Percentiles rank a stretch among this genome's conserved stretches.
Conservation (phyloP, 2,113 vertebrate species). For the Callorhinus ursinus region DNA sequence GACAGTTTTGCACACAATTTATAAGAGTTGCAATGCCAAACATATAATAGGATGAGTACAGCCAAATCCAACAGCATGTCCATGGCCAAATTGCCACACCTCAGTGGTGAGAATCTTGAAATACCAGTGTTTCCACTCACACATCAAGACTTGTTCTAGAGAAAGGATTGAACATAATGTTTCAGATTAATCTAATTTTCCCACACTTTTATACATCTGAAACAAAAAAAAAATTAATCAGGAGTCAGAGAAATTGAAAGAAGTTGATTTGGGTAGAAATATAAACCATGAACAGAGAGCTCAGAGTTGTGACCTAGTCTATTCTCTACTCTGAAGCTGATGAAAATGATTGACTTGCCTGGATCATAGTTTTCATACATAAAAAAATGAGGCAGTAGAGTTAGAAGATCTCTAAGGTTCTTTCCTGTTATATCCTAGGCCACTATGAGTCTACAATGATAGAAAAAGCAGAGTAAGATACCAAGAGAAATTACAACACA, state of each 20-base stretch:
- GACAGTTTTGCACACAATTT: not conserved
- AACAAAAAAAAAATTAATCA: not conserved
- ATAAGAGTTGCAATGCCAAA: not conserved
- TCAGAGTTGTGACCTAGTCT: not conserved
- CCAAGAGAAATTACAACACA: not conserved
- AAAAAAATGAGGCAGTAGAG: not conserved
- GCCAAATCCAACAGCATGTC: not conserved
- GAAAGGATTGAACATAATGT: not conserved
- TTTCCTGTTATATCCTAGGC: not conserved
- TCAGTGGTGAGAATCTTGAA: constrained; percentile 11
- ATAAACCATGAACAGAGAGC: not conserved
- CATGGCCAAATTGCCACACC: not conserved
- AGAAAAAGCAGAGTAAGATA: not conserved
- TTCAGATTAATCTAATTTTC: constrained; percentile 36
- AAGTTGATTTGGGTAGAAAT: not conserved
- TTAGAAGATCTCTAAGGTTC: not conserved
- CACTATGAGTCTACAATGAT: not conserved
- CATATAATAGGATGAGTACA: not conserved
- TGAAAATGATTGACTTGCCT: not conserved
- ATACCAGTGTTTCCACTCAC: constrained; percentile 29
- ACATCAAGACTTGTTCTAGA: not conserved
- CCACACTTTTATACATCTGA: not conserved
- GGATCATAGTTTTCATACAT: not conserved
- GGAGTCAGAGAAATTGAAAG: not conserved
- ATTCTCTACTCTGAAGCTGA: not conserved